Percentiles rank a stretch among this genome's conserved stretches.
Conservation (phyloP, 2,113 vertebrate species). For the Loxodonta africana region DNA sequence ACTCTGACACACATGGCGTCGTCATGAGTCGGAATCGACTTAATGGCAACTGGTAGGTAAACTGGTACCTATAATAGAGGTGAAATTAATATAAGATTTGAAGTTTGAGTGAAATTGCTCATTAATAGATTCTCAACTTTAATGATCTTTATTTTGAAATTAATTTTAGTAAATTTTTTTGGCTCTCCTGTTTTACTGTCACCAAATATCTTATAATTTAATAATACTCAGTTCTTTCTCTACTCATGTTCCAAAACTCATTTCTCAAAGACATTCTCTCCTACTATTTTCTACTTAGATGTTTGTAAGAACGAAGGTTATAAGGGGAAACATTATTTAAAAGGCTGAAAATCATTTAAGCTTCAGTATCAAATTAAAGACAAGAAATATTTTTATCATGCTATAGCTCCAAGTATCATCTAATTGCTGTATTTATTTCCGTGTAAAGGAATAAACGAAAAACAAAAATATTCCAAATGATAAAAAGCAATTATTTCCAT, state of each 20-base stretch:
- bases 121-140: neutral
- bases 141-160: constrained; percentile 19
- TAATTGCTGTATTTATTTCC: constrained; percentile 58
- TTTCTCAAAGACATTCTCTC: neutral
- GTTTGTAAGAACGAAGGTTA: neutral
- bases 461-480: constrained; percentile 58
- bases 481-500: constrained; percentile 57
- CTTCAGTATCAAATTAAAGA: constrained; percentile 26
- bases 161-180: neutral
- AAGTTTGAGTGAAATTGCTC: neutral
- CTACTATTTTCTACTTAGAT: neutral
- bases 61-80: neutral
- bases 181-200: neutral
- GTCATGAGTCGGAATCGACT: neutral
- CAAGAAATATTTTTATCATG: constrained; percentile 17
- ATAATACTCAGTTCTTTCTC: neutral
- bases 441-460: constrained; percentile 52
- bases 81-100: neutral
- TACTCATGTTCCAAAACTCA: neutral
- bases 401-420: neutral
- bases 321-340: constrained; percentile 1
- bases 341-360: neutral
- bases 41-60: neutral
- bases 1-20: neutral
- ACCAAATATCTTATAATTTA: constrained; percentile 27